Evolutionary conservation across 2,888 invertebrate species (phyloP).

Genomic region (Xestoiulus laeticollis): DNA sequence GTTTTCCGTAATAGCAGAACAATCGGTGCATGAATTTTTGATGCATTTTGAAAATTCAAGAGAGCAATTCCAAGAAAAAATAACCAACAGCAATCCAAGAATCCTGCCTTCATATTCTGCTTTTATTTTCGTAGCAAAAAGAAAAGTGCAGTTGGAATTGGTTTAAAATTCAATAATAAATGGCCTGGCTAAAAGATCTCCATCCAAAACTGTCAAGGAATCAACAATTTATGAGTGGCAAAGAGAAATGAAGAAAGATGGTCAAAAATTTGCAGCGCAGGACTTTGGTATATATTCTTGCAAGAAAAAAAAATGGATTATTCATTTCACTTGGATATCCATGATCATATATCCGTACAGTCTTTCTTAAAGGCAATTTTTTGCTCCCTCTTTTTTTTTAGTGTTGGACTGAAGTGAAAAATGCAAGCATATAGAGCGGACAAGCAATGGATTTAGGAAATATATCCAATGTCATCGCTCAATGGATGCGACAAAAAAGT

Average conservation of each 20-base stretch:
- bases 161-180: slow-evolving; percentile 9
- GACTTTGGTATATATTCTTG: not conserved
- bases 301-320: not conserved
- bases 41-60: not conserved
- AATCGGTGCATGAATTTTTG: not conserved
- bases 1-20: not conserved
- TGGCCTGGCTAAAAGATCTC: slow-evolving; percentile 1
- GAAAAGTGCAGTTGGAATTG: not conserved
- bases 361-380: not conserved
- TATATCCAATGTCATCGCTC: slow-evolving; percentile 9
- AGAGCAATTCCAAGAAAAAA: not conserved
- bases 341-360: slow-evolving; percentile 1
- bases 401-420: not conserved
- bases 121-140: not conserved
- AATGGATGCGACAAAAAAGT: slow-evolving; percentile 9
- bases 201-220: slow-evolving; percentile 1
- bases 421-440: slow-evolving; percentile 9
- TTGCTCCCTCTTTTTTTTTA: not conserved
- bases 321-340: slow-evolving; percentile 9
- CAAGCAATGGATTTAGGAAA: slow-evolving; percentile 9
- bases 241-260: slow-evolving; percentile 9
- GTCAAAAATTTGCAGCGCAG: slow-evolving; percentile 6
- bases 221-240: slow-evolving; percentile 9
- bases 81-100: not conserved
- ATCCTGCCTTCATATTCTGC: not conserved